phyloP scores from a whole-genome alignment of 1,140 invertebrate species.

The Andricus grossulariae region DNA sequence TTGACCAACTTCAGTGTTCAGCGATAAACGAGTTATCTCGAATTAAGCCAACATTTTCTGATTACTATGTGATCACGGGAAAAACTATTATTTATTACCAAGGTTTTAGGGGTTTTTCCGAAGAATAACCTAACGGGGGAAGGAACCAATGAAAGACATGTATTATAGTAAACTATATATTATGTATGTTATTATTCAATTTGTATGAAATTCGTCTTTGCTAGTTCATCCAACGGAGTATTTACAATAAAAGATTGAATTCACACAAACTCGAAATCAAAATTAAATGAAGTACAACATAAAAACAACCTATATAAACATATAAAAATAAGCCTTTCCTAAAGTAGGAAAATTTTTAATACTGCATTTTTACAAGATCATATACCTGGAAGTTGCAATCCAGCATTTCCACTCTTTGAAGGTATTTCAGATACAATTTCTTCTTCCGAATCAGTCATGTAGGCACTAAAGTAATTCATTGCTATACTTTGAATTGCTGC shows the following conservation, averaged over 20 bases:
- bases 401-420: conserved; percentile 15
- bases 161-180: conserved; percentile 44
- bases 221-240: conserved; percentile 45
- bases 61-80: conserved; percentile 5
- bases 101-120: conserved; percentile 42
- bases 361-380: conserved; percentile 55
- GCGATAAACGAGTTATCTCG: too few relatives aligned
- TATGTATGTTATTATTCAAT: conserved; percentile 45
- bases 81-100: conserved; percentile 54
- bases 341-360: conserved; percentile 1
- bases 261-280: conserved; percentile 23
- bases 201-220: conserved; percentile 51
- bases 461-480: conserved; percentile 28
- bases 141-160: conserved; percentile 41
- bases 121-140: conserved; percentile 7
- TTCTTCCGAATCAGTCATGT: conserved; percentile 6
- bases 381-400: conserved; percentile 56
- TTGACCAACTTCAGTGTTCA: too few relatives aligned
- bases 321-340: not conserved
- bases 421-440: not conserved
- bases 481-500: not conserved
- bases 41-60: too few relatives aligned
- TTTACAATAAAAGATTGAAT: conserved; percentile 61
- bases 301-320: conserved; percentile 11
- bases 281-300: conserved; percentile 19